Evolutionary conservation across 2,797 vertebrate genomes (phyloP), one percentile per base, ranked within the genome.

Genomic region (Naso thynnoides): DNA sequence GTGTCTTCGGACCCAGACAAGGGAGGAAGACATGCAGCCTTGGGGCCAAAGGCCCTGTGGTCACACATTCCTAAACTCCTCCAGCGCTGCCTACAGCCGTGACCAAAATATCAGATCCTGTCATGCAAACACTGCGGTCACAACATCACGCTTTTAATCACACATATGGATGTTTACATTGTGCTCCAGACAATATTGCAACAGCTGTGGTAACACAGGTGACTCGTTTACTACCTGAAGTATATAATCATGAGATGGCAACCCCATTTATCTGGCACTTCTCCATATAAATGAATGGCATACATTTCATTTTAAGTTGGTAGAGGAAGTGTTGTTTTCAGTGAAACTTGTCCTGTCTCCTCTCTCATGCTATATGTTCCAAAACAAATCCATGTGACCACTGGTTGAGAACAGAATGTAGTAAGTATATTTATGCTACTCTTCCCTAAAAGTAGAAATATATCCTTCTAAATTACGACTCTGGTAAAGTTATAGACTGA

Each of bases 1-100:
- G 13, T 89, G 86, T 89, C 90, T 87, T 88, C 49, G 81, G 82
- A 80, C 78, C 91, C 89, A 91, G 91, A 91, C 86, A 62, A 83
- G 88, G 85, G 75, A 90, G 88, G 88, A 90, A 87, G 88, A 90
- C 87, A 23, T 76, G 79, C 79, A 86, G 84, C 70, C 73, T 33
- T 65, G 84, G 84, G 90, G 83, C 87, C 78, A 88, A 90, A 64
- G 70, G 88, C 86, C 79, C 78, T 94, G 94, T 84, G 93, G 91
- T 94, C 91, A 71, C 83, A 76, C 93, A 95, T 95, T 95, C 94
- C 91, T 90, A 50, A 83, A 89, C 91, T 94, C 94, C 93, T 91
- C 92, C 93, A 88, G 87, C 14, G 53, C 90, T 91, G 88, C 92
- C 93, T 89, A 93, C 93, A 86, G 83, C 66, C 73, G 24, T 47